Conservation (phyloP, 2,797 vertebrate species). For the Oophaga sylvatica region DNA sequence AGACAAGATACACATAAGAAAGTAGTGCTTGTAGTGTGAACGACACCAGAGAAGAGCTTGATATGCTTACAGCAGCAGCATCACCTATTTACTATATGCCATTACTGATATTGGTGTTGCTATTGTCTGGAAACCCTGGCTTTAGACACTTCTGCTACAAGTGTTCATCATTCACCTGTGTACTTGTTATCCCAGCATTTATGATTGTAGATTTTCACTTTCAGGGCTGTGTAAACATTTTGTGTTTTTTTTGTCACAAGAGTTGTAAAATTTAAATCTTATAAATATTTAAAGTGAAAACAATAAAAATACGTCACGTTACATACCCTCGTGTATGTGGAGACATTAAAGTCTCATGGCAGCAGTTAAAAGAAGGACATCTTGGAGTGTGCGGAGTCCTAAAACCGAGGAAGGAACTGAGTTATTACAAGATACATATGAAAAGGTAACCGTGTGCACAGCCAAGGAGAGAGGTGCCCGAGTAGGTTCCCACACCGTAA, state of each 20-base stretch:
- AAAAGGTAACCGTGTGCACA: no score
- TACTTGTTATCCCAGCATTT: neutral
- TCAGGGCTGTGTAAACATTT: slow-evolving; percentile 10
- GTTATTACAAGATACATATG: neutral
- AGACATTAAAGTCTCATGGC: neutral
- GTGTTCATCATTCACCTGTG: neutral
- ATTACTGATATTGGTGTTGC: no score
- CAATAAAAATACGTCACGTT: neutral
- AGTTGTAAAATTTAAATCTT: neutral
- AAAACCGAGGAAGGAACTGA: neutral
- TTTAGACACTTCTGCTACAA: neutral
- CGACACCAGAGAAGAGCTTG: no score
- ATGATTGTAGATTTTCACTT: neutral
- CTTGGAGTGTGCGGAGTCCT: neutral
- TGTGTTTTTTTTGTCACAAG: neutral
- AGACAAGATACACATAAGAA: no score
- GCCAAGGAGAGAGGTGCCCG: no score
- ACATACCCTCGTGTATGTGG: neutral
- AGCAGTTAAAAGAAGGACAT: neutral
- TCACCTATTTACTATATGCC: no score
- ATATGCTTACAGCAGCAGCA: no score
- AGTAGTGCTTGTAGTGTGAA: no score
- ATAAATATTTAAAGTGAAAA: no score
- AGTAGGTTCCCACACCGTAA: no score
- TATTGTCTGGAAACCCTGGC: no score